Evolutionary conservation across 2,888 invertebrate species (phyloP), one percentile per base, ranked within the genome.

Genomic region (Brenthis daphne): DNA sequence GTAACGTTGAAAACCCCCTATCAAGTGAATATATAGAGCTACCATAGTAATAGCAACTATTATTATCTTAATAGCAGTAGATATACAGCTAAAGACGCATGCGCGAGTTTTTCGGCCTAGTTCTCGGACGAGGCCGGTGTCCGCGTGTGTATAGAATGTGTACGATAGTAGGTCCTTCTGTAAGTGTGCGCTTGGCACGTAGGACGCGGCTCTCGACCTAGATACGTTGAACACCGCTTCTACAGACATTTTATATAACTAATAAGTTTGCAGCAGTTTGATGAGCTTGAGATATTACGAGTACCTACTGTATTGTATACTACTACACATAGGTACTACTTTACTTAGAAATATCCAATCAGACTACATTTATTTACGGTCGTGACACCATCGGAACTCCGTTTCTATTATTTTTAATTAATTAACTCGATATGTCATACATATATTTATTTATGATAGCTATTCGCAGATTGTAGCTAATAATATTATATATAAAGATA

Each of bases 91-190:
- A 71, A 74, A 74, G 75, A 77, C 82, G 85, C 86, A 85, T 84
- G 87, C 86, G 87, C 82, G 83, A 82, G 80, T 84, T 85, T 84
- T 86, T 84, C 79, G 87, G 84, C 88, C 88, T 86, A 87, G 82
- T 84, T 88, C 78, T 78, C 77, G 78, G 79, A 80, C 79, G 83
- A 77, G 82, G 82, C 74, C 79, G 75, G 63, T 65, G 57, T 54
- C 43, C 57, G 68, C 75, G 78, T 77, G 80, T 76, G 80, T 71
- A 71, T 75, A 69, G 71, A 64, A 69, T 64, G 73, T 71, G 72
- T 74, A 69, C 68, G 71, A 73, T 73, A 73, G 71, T 74, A 76
- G 76, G 75, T 72, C 75, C 61, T 14, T 64, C 72, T 66, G 64
- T 20, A 50, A 81, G 84, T 85, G 85, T 86, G 84, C 65, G 83